Conservation (phyloP, 2,113 vertebrate genomes). For the Xiphorhynchus elegans region DNA sequence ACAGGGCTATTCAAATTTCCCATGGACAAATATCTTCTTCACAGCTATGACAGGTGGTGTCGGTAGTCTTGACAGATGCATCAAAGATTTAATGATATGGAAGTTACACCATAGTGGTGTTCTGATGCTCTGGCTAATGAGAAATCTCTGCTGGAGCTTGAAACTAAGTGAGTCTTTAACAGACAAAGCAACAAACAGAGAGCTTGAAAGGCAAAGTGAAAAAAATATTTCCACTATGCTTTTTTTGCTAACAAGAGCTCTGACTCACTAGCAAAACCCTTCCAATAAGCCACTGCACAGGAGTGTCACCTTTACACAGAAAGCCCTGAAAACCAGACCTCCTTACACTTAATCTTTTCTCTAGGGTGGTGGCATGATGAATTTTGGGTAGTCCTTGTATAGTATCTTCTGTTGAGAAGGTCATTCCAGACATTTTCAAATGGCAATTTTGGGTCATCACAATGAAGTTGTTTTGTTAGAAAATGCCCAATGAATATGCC, state of each 20-base stretch:
- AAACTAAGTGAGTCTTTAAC: slow-evolving; percentile 34
- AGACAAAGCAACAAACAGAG: slow-evolving; percentile 38
- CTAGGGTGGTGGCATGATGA: background rate
- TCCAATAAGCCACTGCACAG: background rate
- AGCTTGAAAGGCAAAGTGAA: slow-evolving; percentile 19
- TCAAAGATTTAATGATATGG: slow-evolving; percentile 55
- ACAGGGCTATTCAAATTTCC: background rate
- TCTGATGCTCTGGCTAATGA: background rate
- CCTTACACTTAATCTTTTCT: background rate
- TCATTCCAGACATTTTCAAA: background rate
- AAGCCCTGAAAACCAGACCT: background rate
- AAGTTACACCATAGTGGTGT: slow-evolving; percentile 9
- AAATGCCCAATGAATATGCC: background rate
- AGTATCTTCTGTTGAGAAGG: background rate
- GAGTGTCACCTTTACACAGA: background rate
- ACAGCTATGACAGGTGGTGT: slow-evolving; percentile 23
- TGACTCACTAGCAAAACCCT: background rate
- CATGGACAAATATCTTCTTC: background rate
- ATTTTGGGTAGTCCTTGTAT: background rate
- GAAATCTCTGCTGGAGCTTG: slow-evolving; percentile 46
- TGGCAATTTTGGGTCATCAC: background rate
- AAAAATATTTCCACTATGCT: background rate
- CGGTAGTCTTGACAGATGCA: background rate
- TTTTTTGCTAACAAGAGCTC: background rate
- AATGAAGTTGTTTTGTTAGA: background rate